phyloP scores from a whole-genome alignment of 2,113 vertebrate genomes.

The Neotragus pygmaeus region DNA sequence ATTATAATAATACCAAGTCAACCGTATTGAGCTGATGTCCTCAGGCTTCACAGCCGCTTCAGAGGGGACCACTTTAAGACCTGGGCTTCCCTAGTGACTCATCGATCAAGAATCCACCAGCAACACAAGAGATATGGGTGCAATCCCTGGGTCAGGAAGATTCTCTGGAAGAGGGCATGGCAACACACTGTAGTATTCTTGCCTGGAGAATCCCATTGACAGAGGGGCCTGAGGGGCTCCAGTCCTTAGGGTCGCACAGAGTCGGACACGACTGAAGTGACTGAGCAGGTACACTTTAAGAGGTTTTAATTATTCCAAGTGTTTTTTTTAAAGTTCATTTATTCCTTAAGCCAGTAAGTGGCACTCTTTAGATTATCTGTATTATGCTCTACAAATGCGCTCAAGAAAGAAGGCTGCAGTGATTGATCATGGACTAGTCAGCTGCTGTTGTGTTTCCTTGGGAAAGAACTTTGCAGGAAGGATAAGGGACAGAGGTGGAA shows the following conservation, averaged over 20 bases:
- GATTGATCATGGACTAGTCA: neutral
- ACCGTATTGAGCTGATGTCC: neutral
- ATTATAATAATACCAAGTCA: neutral
- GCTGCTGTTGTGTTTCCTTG: neutral
- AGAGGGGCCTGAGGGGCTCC: neutral
- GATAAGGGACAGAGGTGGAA: neutral
- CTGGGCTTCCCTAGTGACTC: neutral
- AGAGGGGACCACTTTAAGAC: neutral
- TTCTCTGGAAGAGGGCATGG: neutral
- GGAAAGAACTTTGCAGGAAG: neutral
- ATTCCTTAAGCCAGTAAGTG: neutral
- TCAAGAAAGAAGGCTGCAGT: neutral
- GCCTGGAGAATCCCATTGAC: neutral
- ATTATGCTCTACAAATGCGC: neutral
- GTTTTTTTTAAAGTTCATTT: neutral
- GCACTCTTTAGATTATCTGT: neutral
- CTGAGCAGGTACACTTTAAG: neutral
- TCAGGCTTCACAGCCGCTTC: neutral
- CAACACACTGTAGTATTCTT: neutral
- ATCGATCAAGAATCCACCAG: neutral
- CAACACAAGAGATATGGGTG: fast-evolving
- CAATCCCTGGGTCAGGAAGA: neutral
- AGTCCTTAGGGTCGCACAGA: neutral
- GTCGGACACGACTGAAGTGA: neutral
- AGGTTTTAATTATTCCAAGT: neutral